Conservation (phyloP, 1,140 invertebrate genomes). For the Stegodyphus dumicola region DNA sequence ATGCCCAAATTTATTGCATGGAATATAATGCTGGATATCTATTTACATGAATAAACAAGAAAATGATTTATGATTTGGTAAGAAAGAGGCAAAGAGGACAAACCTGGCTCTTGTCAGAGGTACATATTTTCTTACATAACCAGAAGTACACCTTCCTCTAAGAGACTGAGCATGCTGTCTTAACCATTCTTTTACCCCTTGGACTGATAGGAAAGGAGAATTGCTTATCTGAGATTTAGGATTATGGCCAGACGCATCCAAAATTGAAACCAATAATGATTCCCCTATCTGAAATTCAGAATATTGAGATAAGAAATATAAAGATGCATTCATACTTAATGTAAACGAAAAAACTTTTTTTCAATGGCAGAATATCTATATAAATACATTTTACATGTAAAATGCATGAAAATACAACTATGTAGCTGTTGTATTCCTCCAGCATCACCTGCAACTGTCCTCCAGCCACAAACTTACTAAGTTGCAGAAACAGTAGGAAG, state of each 20-base stretch:
- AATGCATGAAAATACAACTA: too few relatives aligned
- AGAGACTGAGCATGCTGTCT: constrained; percentile 25
- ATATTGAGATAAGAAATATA: neutral
- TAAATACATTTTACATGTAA: too few relatives aligned
- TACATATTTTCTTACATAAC: constrained; percentile 2
- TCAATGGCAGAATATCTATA: too few relatives aligned
- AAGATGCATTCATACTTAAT: neutral
- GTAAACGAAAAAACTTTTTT: too few relatives aligned
- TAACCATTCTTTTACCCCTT: constrained; percentile 78
- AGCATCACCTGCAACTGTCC: too few relatives aligned
- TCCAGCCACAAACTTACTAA: too few relatives aligned
- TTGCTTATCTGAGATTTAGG: constrained; percentile 81
- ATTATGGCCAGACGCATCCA: constrained; percentile 82
- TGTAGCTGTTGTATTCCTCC: too few relatives aligned
- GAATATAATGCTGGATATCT: too few relatives aligned
- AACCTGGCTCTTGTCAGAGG: constrained; percentile 23
- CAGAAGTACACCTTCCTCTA: constrained; percentile 22
- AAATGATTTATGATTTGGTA: too few relatives aligned
- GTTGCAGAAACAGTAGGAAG: too few relatives aligned
- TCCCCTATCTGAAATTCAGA: constrained; percentile 77
- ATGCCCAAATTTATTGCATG: too few relatives aligned
- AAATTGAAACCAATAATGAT: constrained; percentile 81
- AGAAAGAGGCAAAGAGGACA: neutral
- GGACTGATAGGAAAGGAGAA: constrained; percentile 81
- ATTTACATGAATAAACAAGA: too few relatives aligned